These are phyloP conservation scores for Germaria angustata DNA, from an alignment of 2,888 invertebrate species.

Conservation along the genomic window DNA sequence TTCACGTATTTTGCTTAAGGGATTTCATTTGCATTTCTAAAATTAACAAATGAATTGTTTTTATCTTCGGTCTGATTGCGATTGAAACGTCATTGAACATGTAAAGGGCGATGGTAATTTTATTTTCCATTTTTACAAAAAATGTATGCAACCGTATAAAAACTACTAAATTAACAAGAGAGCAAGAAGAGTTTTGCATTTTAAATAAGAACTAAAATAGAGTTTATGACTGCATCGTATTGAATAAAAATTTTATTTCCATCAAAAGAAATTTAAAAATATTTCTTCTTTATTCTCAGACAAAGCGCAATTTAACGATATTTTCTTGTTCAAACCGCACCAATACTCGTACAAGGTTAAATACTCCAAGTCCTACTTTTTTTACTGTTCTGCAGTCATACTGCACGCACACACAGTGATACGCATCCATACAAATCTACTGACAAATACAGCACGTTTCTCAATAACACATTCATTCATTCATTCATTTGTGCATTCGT, in stretches of 20 bases:
- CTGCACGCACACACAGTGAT: neutral
- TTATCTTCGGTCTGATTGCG: neutral
- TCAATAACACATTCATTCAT: constrained; percentile 32
- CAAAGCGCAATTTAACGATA: constrained; percentile 36
- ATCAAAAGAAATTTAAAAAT: neutral
- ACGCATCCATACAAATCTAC: neutral
- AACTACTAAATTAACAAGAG: neutral
- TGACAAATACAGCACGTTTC: constrained; percentile 12
- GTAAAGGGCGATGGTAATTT: neutral
- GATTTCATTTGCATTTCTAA: constrained; percentile 31
- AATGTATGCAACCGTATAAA: neutral
- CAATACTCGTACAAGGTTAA: constrained; percentile 22
- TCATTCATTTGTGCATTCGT: constrained; percentile 4
- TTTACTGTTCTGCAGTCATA: constrained; percentile 9
- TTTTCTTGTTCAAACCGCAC: constrained; percentile 34
- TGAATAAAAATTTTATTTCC: neutral
- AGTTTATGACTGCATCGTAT: too few relatives aligned
- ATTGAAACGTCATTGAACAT: neutral
- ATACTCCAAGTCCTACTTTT: neutral
- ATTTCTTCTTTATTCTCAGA: neutral
- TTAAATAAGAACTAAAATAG: neutral
- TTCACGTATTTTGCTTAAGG: constrained; percentile 37
- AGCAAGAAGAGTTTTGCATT: neutral
- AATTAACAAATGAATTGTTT: constrained; percentile 42
- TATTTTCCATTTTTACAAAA: constrained; percentile 1